These are phyloP conservation scores for Eretmocerus hayati DNA, from an alignment of 2,888 invertebrate genomes.

Conservation along the genomic window DNA sequence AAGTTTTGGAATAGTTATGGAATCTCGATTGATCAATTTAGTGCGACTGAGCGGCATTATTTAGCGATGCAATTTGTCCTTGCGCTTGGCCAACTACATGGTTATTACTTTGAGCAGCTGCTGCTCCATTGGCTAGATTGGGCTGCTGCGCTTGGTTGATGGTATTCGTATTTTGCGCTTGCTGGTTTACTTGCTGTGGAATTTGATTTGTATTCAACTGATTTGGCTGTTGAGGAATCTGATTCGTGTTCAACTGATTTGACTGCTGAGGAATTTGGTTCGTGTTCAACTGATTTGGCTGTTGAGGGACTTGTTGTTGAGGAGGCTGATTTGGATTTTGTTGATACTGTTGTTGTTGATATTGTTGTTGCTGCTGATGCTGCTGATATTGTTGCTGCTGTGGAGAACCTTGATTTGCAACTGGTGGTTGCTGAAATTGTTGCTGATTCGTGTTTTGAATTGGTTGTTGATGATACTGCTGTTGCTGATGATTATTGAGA, in stretches of 20 bases:
- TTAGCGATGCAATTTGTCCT: constrained; percentile 14
- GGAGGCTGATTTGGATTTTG: constrained; percentile 25
- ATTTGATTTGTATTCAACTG: not conserved
- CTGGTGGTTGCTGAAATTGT: constrained; percentile 20
- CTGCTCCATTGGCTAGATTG: not conserved
- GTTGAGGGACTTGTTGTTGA: constrained; percentile 20
- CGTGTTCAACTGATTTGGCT: not conserved
- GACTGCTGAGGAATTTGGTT: constrained; percentile 13
- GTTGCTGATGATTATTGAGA: constrained; percentile 23
- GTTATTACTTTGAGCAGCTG: constrained; percentile 9
- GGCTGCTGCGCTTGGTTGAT: constrained; percentile 24
- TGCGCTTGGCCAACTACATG: constrained; percentile 14
- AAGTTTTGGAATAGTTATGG: not conserved
- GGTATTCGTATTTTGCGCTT: not conserved
- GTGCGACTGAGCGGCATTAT: too few species aligned
- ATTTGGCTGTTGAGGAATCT: constrained; percentile 3
- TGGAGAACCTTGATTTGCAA: constrained; percentile 9
- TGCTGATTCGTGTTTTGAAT: constrained; percentile 20
- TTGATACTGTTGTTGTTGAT: constrained; percentile 21
- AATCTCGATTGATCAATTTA: too few species aligned
- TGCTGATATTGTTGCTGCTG: constrained; percentile 11
- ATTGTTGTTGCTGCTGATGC: constrained; percentile 16
- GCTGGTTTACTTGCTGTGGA: constrained; percentile 4
- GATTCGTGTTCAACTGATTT: not conserved
- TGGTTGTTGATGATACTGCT: constrained; percentile 10